A percentile compares a stretch with the other conserved stretches of the same genome.
phyloP scores from a whole-genome alignment of 2,888 invertebrate species.

The Coenonympha glycerion region DNA sequence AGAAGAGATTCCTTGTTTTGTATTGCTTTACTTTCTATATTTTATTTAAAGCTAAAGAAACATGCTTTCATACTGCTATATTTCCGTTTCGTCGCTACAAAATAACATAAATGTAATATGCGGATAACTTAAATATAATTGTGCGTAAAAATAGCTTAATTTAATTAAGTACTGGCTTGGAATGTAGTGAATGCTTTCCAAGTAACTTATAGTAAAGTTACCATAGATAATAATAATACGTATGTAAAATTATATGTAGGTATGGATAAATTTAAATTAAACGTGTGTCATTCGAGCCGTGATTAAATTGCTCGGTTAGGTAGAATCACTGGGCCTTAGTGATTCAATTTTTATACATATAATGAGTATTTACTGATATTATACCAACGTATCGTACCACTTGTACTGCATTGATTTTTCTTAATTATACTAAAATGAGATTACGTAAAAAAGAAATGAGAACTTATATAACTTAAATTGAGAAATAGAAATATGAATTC shows the following conservation, averaged over 20 bases:
- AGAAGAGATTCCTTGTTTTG: constrained; percentile 1
- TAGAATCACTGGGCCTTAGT: background rate
- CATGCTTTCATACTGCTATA: background rate
- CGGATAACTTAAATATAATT: constrained; percentile 3
- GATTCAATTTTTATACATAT: background rate
- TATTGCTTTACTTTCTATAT: too few species aligned
- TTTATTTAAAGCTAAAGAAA: background rate
- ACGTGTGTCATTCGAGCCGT: too few species aligned
- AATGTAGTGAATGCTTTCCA: constrained; percentile 40
- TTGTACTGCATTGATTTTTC: too few species aligned
- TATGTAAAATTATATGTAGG: too few species aligned
- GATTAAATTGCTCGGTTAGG: too few species aligned
- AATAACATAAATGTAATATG: too few species aligned
- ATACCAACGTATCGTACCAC: too few species aligned
- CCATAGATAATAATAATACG: too few species aligned
- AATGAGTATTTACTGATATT: constrained; percentile 10
- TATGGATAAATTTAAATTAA: too few species aligned
- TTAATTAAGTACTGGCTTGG: constrained; percentile 65
- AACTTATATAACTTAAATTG: constrained; percentile 2
- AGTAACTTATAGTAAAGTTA: too few species aligned
- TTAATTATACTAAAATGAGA: background rate
- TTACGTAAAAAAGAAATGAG: background rate
- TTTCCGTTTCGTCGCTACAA: too few species aligned
- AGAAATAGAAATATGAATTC: constrained; percentile 11
- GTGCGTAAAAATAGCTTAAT: constrained; percentile 24